Evolutionary conservation across 2,888 invertebrate genomes (phyloP).

Genomic region (Beris morrisii): DNA sequence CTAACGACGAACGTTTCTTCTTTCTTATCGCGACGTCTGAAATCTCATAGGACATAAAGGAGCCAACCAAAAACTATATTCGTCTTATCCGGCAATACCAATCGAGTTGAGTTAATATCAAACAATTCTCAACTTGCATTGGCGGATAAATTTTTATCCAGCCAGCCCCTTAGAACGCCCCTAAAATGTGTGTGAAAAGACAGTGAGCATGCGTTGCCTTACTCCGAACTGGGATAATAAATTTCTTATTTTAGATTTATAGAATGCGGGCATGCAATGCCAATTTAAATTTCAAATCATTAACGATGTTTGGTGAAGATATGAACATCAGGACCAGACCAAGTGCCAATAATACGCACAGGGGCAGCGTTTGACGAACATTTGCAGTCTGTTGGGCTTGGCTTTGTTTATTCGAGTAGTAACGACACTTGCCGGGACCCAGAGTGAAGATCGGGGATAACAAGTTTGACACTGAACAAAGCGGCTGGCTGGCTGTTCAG

Average conservation of each 20-base stretch:
- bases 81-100: conserved; percentile 27
- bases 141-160: conserved; percentile 27
- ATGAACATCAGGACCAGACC: too few species aligned
- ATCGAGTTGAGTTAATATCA: conserved; percentile 13
- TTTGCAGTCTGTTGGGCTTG: too few species aligned
- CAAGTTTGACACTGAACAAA: too few species aligned
- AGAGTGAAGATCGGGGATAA: too few species aligned
- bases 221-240: too few species aligned
- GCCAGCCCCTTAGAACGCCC: conserved; percentile 22
- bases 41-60: not conserved
- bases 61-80: conserved; percentile 16
- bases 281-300: conserved; percentile 44
- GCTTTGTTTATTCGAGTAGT: too few species aligned
- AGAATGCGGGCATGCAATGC: conserved; percentile 31
- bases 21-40: too few species aligned
- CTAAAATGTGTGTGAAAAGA: not conserved
- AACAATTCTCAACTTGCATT: conserved; percentile 13
- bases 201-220: conserved; percentile 28
- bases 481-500: too few species aligned
- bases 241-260: conserved; percentile 23
- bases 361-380: too few species aligned
- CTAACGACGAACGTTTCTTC: too few species aligned
- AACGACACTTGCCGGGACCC: too few species aligned
- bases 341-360: too few species aligned
- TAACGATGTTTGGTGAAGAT: conserved; percentile 39